Percentiles rank a stretch among this genome's conserved stretches.
These are phyloP conservation scores for Plebejus argus DNA, from an alignment of 2,888 invertebrate species.

Conservation along the genomic window DNA sequence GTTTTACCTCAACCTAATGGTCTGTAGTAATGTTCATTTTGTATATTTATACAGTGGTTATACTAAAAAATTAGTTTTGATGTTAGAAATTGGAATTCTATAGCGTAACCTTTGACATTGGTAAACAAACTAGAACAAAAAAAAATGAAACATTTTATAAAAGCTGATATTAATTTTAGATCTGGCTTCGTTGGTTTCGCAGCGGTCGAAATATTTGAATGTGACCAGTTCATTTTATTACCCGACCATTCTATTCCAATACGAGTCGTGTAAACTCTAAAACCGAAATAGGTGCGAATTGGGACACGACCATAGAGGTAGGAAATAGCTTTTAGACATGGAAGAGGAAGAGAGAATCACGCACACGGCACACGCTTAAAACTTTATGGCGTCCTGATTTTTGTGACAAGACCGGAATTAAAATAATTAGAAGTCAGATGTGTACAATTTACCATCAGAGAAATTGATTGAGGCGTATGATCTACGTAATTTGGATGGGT, in stretches of 20 bases:
- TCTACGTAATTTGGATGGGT: too few relatives aligned
- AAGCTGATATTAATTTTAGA: background rate
- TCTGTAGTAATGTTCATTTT: background rate
- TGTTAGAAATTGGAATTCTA: too few relatives aligned
- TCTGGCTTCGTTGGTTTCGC: background rate
- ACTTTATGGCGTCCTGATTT: background rate
- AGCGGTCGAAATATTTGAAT: conserved; percentile 29
- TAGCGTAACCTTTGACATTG: too few relatives aligned
- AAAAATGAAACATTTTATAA: background rate
- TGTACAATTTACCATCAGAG: too few relatives aligned
- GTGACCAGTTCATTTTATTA: conserved; percentile 39
- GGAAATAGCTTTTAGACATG: too few relatives aligned
- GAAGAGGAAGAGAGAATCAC: too few relatives aligned
- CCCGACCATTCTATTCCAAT: conserved; percentile 32
- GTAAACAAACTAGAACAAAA: background rate
- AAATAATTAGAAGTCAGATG: too few relatives aligned
- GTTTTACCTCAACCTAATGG: background rate
- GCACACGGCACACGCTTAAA: too few relatives aligned
- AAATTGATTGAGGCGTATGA: too few relatives aligned
- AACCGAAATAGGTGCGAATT: conserved; percentile 44
- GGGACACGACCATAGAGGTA: conserved; percentile 37
- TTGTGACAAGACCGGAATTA: too few relatives aligned
- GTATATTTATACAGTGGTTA: background rate
- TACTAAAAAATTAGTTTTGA: too few relatives aligned
- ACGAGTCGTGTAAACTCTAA: conserved; percentile 38